phyloP scores from a whole-genome alignment of 2,113 vertebrate genomes.

The Sturnira hondurensis region DNA sequence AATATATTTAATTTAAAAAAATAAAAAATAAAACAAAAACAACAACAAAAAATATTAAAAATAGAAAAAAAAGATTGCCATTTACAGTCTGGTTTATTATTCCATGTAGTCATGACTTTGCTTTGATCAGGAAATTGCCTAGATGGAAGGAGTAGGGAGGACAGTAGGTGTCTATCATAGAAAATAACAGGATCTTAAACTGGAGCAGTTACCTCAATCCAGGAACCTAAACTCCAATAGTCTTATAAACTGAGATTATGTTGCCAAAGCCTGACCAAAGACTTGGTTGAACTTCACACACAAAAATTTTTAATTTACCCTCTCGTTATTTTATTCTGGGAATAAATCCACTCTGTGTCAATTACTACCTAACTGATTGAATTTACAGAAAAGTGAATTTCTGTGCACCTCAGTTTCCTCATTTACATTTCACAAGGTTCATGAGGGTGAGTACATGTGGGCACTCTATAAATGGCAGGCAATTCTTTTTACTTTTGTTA shows the following conservation, averaged over 20 bases:
- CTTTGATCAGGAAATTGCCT: background rate
- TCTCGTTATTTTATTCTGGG: slow-evolving; percentile 17
- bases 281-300: background rate
- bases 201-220: background rate
- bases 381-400: slow-evolving; percentile 17
- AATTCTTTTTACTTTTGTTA: background rate
- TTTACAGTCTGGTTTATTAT: background rate
- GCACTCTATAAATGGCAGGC: background rate
- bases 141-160: background rate
- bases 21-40: too few relatives aligned
- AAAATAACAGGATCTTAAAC: background rate
- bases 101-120: background rate
- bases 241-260: background rate
- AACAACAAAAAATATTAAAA: too few relatives aligned
- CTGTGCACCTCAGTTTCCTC: background rate
- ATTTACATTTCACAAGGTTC: background rate
- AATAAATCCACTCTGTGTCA: background rate
- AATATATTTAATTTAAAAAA: too few relatives aligned
- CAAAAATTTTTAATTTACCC: background rate
- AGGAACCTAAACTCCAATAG: background rate
- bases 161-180: background rate
- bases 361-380: background rate
- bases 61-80: too few relatives aligned
- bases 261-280: background rate
- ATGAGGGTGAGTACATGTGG: background rate